Evolutionary conservation across 2,797 vertebrate genomes (phyloP).

Genomic region (Spinibarbus caldwelli): DNA sequence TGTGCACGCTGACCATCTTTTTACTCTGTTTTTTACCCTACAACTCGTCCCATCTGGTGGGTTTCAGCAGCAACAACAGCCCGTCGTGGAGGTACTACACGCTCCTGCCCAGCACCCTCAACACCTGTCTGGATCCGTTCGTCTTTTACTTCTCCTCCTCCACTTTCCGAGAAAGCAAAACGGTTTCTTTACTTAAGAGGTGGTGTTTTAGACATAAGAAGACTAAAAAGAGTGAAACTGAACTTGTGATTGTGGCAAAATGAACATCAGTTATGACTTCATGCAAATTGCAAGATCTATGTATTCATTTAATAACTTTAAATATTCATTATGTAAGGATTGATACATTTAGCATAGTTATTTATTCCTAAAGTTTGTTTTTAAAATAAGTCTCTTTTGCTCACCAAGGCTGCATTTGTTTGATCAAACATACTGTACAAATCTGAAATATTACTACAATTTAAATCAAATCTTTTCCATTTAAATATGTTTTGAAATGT

Average conservation of each 20-base stretch:
- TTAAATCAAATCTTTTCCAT: not conserved
- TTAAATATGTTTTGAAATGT: not conserved
- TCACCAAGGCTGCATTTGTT: not conserved
- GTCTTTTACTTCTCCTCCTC: constrained; percentile 77
- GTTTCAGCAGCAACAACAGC: constrained; percentile 67
- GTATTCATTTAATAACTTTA: too few species aligned
- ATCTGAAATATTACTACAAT: not conserved
- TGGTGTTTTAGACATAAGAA: constrained; percentile 1
- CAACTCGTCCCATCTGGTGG: constrained; percentile 78
- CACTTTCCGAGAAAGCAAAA: constrained; percentile 60
- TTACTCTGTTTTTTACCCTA: constrained; percentile 82
- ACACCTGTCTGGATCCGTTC: constrained; percentile 83
- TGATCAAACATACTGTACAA: not conserved
- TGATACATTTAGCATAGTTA: not conserved
- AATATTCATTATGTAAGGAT: not conserved
- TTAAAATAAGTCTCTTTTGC: not conserved
- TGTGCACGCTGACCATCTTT: constrained; percentile 79
- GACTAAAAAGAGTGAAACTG: too few species aligned
- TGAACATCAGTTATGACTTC: not conserved
- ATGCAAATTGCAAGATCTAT: not conserved
- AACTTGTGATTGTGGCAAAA: not conserved
- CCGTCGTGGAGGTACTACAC: constrained; percentile 76
- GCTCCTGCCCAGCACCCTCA: constrained; percentile 80
- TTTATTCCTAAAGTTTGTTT: too few species aligned
- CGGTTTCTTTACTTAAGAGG: constrained; percentile 26